phyloP scores from a whole-genome alignment of 2,888 invertebrate species.

The Calameuta idolon region DNA sequence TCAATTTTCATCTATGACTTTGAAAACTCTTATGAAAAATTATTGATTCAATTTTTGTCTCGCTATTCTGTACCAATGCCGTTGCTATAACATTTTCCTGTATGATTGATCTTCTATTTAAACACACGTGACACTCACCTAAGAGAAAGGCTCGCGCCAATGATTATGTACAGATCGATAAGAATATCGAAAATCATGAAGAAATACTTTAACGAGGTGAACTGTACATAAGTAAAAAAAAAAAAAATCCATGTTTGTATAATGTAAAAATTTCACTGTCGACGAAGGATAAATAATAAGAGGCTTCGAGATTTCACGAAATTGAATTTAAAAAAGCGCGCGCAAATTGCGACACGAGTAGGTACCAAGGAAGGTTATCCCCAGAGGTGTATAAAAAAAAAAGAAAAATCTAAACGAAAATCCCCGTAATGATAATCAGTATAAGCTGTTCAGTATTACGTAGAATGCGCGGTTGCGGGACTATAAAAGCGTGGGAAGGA shows the following conservation, averaged over 20 bases:
- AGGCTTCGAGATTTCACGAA: not conserved
- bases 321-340: not conserved
- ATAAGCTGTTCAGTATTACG: conserved; percentile 25
- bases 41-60: not conserved
- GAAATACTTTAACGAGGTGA: not conserved
- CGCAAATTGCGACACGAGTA: not conserved
- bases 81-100: not conserved
- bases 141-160: not conserved
- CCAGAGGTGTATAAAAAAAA: not conserved
- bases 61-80: not conserved
- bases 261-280: not conserved
- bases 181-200: not conserved
- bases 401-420: not conserved
- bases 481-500: conserved; percentile 16
- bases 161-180: not conserved
- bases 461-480: conserved; percentile 15
- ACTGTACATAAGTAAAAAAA: not conserved
- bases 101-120: not conserved
- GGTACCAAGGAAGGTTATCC: not conserved
- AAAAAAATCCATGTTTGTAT: not conserved
- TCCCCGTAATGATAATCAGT: conserved; percentile 2
- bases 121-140: not conserved
- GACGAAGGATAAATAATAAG: not conserved
- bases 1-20: not conserved
- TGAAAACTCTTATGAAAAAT: not conserved